Base-by-base conservation (phyloP, 2,113 vertebrate genomes). In the Scatophagus argus region DNA sequence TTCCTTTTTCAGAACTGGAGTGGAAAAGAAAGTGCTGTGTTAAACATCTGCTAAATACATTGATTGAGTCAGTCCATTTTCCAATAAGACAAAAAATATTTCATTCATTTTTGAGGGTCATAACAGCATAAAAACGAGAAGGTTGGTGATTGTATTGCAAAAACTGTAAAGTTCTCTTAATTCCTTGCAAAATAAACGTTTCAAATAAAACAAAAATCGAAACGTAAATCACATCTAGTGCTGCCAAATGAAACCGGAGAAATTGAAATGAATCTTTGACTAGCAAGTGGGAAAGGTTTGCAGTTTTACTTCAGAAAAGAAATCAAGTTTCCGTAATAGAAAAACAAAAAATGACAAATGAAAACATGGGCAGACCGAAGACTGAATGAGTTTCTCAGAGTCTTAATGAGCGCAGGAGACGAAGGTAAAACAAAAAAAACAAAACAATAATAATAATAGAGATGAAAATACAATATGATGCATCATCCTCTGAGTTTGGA, bases 371-470 rank as follows among this genome's bases (percentile, higher is more conserved):
- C n/a, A 49, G 31, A 60, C 7, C 0, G 8, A 51, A 61, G 10
- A 61, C 10, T 27, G 6, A 38, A 59, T 1, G 25, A 19, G 6
- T 51, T 43, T 32, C 67, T 63, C 14, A 8, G 9, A 60, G 31
- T 58, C 61, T 82, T 51, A 73, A 58, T 54, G 44, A 23, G n/a
- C 36, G 12, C 5, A 56, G 58, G 67, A 67, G 61, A 63, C 25
- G 72, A 68, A 62, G 46, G 46, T 51, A 29, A 70, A 51, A 38
- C n/a, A n/a, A n/a, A n/a, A n/a, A n/a, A n/a, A n/a, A n/a, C n/a
- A n/a, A n/a, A n/a, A n/a, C n/a, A n/a, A n/a, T n/a, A n/a, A n/a
- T n/a, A 41, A 58, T 56, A 72, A 51, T 3, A 41, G 27, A 39
- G 36, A 74, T 56, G 32, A 23, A 61, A 68, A 19, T 21, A 3